Base-by-base conservation (phyloP, 2,113 vertebrate species). In the western clawed frog (Xenopus tropicalis) region DNA sequence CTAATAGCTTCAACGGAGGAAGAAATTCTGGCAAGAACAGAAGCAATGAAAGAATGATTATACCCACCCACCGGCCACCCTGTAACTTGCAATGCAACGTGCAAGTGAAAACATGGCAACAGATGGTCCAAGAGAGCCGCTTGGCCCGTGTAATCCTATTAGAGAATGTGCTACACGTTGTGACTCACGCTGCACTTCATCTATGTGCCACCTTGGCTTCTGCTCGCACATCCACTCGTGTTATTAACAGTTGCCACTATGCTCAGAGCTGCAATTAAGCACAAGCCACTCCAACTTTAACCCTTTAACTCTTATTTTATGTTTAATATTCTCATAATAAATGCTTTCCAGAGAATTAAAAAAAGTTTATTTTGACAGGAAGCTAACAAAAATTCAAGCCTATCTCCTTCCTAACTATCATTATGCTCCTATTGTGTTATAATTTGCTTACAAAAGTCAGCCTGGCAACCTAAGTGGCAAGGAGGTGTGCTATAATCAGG, bases 41-140 rank as follows among this genome's bases (percentile, higher is more conserved):
- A 37, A 37, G 14, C 29, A 62, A 29, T 62, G 9, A 62, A 62
- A 19, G 9, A 8, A 3, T 29, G 24, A 37, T 37, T 37, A 62
- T 17, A 24, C n/a, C 71, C 52, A 48, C 48, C 62, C 37, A 20
- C 48, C 11, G 42, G 52, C 65, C 52, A 74, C 54, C 20, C 23
- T 58, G 44, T 58, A 48, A 46, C 37, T 59, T 14, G 4, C 46
- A 46, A 20, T 25, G 43, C 22, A 44, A 43, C 16, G 17, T 73
- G 22, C 64, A 43, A 43, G 62, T 37, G 22, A 66, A 73, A 65
- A 73, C 62, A 73, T n/a, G 5, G 71, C 46, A 58, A 59, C 63
- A 66, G 71, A 74, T 72, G 71, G 71, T 22, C 59, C 24, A 16
- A 20, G 14, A 66, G 42, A 74, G 59, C 42, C 21, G 44, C 52